Evolutionary conservation across 1,140 invertebrate species (phyloP), one percentile per base, ranked within the genome.

Genomic region (Pachyrhynchus sulphureomaculatus): DNA sequence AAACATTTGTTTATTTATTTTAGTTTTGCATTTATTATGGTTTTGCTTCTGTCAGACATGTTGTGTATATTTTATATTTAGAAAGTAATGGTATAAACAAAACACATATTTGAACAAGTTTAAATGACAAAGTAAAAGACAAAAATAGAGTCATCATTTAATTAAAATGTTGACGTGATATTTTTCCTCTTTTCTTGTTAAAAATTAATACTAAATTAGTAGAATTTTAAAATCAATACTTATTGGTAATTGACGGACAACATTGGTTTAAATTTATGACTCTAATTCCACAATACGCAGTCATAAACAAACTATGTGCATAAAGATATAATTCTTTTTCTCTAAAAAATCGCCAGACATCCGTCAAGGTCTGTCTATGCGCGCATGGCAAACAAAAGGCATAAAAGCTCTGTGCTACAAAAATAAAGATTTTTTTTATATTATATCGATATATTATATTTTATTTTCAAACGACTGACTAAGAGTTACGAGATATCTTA

Each of bases 241-340:
- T 29, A 29, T 9, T 33, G 39, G 39, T 71, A 72, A 71, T 72
- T 72, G 68, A 72, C 68, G 48, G 62, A 57, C 34, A 44, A 61
- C 53, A 61, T 58, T 68, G 69, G 64, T 68, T 69, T 72, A 62
- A 48, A 54, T 68, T 53, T 55, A 52, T 68, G 72, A 70, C 70
- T 68, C 64, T 41, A 61, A 63, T 68, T 67, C 65, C 37, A 66
- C 66, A 48, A 52, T 59, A 68, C 68, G 72, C 72, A 73, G 71
- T 72, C 70, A 70, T 75, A 73, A 65, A 74, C 64, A 71, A 70
- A 71, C 72, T 74, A 75, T 74, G 72, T 74, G 72, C 72, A 69
- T 72, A 64, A 70, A 68, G 68, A 68, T 67, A 70, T 66, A 66
- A 66, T 42, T n/a, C n/a, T n/a, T n/a, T 69, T 66, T 70, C 60